Evolutionary conservation across 2,888 invertebrate species (phyloP).

Genomic region (Phalangium opilio): DNA sequence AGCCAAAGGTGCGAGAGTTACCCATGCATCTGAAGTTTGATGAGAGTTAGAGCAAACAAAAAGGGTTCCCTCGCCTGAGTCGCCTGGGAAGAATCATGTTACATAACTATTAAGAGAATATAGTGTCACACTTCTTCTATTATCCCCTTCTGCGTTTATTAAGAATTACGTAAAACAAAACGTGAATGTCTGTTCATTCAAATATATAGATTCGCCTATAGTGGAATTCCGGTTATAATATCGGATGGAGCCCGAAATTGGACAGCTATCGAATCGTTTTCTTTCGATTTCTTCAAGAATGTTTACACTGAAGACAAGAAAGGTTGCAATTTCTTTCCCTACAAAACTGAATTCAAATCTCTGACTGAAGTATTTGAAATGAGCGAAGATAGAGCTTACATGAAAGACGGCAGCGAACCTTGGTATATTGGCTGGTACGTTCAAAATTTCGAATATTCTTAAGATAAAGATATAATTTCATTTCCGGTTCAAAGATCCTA

Average conservation of each 20-base stretch:
- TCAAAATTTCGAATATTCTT: neutral
- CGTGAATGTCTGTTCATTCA: no score
- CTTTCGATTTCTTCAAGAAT: conserved; percentile 62
- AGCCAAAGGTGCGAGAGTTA: no score
- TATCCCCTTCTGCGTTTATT: no score
- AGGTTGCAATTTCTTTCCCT: conserved; percentile 86
- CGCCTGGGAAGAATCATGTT: no score
- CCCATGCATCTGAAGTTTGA: no score
- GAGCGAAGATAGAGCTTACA: conserved; percentile 49
- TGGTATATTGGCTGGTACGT: conserved; percentile 58
- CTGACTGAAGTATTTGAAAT: conserved; percentile 68
- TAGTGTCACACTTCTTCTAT: no score
- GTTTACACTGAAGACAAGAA: conserved; percentile 40
- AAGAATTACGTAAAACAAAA: no score
- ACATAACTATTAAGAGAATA: no score
- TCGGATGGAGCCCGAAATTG: conserved; percentile 65
- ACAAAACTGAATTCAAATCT: conserved; percentile 63
- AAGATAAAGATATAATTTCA: neutral
- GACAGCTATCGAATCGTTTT: conserved; percentile 60
- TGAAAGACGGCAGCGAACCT: conserved; percentile 43
- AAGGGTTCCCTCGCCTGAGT: no score
- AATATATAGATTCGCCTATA: conserved; percentile 46
- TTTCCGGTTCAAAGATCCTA: no score
- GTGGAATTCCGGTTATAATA: conserved; percentile 64
- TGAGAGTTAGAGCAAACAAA: no score